Base-by-base conservation (phyloP, 2,888 invertebrate species). In the Rhagium mordax region DNA sequence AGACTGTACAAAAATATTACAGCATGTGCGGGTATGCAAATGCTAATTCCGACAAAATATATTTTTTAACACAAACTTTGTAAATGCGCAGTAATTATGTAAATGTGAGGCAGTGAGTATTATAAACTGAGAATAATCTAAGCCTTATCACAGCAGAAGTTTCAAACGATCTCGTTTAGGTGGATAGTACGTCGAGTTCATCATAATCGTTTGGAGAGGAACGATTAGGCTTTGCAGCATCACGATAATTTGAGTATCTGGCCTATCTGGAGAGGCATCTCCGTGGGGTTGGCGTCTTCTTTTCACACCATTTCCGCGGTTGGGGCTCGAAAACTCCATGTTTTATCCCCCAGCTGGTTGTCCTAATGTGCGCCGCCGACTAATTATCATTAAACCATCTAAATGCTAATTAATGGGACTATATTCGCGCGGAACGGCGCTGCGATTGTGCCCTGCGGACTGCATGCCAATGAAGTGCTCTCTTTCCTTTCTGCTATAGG, bases 341-440 rank as follows among this genome's bases (percentile, higher is more conserved):
- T 84, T 85, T 85, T 83, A 85, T 83, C 84, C 81, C 84, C 85
- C 85, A 86, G 86, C 87, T 87, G 86, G 85, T 85, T 81, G 79
- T 81, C 79, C 83, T 78, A 82, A 81, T 81, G 83, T 81, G 83
- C 82, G 81, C 82, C 84, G 83, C 83, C 84, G 85, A 84, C 87
- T 89, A 89, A 89, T 89, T 89, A 89, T 89, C 89, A 88, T 89
- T 88, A 88, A 86, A 86, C 88, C 87, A 89, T 89, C 89, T 89
- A 89, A 89, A 89, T 88, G 89, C 89, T 89, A 89, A 89, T 89
- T 89, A 89, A 89, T 89, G 88, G 86, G 84, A 87, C 87, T 86
- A 87, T 88, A 87, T 87, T 88, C 87, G 86, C 85, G 84, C 83
- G 84, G 85, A 85, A 85, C 86, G 83, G 83, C 83, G 84, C 85